Conservation (phyloP, 2,888 invertebrate genomes). For the Drosophila fungiperda region DNA sequence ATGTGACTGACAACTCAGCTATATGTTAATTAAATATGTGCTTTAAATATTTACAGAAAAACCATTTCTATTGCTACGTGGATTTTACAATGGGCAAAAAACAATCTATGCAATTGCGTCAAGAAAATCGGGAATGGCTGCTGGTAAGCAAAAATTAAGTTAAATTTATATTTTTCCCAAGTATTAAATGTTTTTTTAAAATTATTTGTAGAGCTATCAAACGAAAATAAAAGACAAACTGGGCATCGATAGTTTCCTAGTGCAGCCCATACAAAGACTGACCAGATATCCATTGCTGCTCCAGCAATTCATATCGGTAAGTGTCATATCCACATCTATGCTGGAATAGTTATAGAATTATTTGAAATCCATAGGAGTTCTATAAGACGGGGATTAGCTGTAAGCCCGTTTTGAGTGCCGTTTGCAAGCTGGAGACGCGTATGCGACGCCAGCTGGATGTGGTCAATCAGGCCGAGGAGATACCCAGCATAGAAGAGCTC, state of each 20-base stretch:
- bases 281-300: conserved; percentile 84
- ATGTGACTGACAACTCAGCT: not conserved
- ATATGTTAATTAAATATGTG: not conserved
- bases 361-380: conserved; percentile 73
- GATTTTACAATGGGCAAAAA: conserved; percentile 85
- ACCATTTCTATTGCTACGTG: conserved; percentile 84
- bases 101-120: conserved; percentile 83
- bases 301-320: conserved; percentile 84
- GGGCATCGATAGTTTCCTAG: conserved; percentile 85
- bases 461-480: conserved; percentile 84
- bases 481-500: conserved; percentile 83
- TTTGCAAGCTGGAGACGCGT: conserved; percentile 84
- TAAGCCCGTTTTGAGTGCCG: conserved; percentile 83
- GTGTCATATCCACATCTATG: not conserved
- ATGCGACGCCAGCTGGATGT: conserved; percentile 83
- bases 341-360: not conserved
- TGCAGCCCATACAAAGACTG: conserved; percentile 85
- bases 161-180: not conserved
- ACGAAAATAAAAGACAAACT: conserved; percentile 84
- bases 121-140: conserved; percentile 82
- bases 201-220: conserved; percentile 72
- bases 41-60: conserved; percentile 73
- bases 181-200: not conserved
- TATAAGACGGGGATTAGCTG: conserved; percentile 83
- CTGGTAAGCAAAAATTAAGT: conserved; percentile 58